phyloP scores from a whole-genome alignment of 2,113 vertebrate genomes.

The Echinops telfairi region DNA sequence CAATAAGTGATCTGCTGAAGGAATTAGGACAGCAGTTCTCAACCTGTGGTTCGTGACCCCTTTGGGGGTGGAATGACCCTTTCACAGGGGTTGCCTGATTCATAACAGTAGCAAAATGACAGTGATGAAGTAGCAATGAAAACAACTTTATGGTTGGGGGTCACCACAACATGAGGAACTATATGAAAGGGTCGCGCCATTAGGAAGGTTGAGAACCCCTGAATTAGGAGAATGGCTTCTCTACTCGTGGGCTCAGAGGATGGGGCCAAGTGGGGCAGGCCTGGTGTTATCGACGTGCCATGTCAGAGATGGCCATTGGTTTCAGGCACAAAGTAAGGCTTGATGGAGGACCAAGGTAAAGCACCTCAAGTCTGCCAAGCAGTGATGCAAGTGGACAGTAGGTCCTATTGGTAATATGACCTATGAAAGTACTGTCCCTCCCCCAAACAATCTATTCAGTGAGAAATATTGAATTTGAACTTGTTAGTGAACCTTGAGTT shows the following conservation, averaged over 20 bases:
- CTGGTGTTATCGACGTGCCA: too few species aligned
- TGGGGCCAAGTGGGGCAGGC: neutral
- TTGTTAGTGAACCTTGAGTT: neutral
- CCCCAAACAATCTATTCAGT: neutral
- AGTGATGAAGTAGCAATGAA: too few species aligned
- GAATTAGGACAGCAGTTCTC: neutral
- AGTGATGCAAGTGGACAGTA: neutral
- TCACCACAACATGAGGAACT: too few species aligned
- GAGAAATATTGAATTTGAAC: neutral
- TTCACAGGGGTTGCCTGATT: too few species aligned
- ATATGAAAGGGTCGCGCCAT: too few species aligned
- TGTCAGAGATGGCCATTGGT: neutral
- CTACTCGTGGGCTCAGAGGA: neutral
- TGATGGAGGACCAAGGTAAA: neutral
- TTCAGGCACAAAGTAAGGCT: neutral
- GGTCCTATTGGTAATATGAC: too few species aligned
- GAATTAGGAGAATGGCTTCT: neutral
- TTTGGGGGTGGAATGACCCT: too few species aligned
- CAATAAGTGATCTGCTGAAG: neutral
- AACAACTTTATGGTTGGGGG: too few species aligned
- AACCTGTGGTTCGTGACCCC: too few species aligned
- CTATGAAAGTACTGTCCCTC: neutral
- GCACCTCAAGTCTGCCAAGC: too few species aligned
- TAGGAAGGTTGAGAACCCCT: too few species aligned
- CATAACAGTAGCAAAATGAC: too few species aligned